These are phyloP conservation scores for Thunnus albacares DNA, from an alignment of 2,797 vertebrate genomes.

Conservation along the genomic window DNA sequence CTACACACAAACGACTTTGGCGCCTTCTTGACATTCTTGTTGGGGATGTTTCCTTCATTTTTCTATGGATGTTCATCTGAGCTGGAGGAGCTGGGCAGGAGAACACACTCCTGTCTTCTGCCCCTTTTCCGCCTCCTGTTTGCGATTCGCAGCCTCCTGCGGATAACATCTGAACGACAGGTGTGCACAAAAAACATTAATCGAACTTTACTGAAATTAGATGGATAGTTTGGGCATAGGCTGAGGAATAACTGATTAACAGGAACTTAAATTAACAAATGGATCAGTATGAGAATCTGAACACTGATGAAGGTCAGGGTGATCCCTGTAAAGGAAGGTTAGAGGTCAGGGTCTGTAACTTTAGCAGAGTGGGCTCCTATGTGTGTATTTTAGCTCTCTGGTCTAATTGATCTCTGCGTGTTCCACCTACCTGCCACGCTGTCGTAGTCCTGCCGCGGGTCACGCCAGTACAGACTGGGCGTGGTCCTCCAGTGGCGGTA, in stretches of 20 bases:
- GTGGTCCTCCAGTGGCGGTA: slow-evolving; percentile 89
- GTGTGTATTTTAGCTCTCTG: neutral
- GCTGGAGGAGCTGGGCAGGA: slow-evolving; percentile 81
- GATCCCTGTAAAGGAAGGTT: too few relatives aligned
- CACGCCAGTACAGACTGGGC: slow-evolving; percentile 91
- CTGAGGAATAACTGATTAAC: neutral
- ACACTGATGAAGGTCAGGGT: neutral
- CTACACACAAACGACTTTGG: neutral
- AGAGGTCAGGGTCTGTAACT: too few relatives aligned
- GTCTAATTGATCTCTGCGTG: neutral
- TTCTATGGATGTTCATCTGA: slow-evolving; percentile 72
- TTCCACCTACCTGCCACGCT: slow-evolving; percentile 88
- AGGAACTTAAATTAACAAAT: too few relatives aligned
- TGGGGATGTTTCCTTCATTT: neutral
- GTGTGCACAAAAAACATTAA: slow-evolving; percentile 2
- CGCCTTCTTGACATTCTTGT: too few relatives aligned
- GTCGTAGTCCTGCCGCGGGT: slow-evolving; percentile 86
- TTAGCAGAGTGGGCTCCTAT: too few relatives aligned
- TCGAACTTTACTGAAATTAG: neutral
- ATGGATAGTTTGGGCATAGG: neutral
- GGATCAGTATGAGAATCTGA: neutral
- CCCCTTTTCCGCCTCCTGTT: slow-evolving; percentile 81
- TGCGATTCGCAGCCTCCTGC: slow-evolving; percentile 80
- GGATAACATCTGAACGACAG: slow-evolving; percentile 84
- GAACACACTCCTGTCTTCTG: slow-evolving; percentile 79